Conservation (phyloP, 2,888 invertebrate genomes). For the Pandemis heparana region DNA sequence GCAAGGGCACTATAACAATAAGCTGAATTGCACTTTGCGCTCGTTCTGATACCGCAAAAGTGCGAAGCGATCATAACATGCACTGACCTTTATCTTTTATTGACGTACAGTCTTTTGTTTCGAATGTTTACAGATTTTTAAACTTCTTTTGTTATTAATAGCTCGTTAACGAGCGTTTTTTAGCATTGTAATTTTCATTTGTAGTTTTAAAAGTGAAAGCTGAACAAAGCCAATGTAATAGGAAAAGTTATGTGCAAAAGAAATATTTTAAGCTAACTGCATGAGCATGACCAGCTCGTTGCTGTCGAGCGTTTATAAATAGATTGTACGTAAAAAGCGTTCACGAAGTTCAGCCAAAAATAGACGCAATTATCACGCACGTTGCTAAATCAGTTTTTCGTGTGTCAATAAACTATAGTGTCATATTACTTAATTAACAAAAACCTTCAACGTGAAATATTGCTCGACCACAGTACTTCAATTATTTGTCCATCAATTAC, state of each 20-base stretch:
- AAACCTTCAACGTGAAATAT: constrained; percentile 8
- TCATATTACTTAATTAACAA: constrained; percentile 9
- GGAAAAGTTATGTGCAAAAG: neutral
- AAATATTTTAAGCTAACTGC: neutral
- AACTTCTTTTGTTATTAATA: constrained; percentile 2
- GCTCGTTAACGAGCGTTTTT: neutral
- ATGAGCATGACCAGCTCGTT: neutral
- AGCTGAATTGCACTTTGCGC: constrained; percentile 26
- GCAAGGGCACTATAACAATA: constrained; percentile 41
- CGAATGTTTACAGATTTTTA: constrained; percentile 15
- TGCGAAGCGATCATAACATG: constrained; percentile 26
- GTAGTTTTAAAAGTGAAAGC: neutral
- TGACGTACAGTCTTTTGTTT: constrained; percentile 18
- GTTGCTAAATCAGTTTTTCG: constrained; percentile 2
- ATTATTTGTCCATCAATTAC: constrained; percentile 52
- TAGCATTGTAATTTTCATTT: neutral
- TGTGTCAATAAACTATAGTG: neutral
- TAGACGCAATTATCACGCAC: constrained; percentile 1
- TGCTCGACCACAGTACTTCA: constrained; percentile 8
- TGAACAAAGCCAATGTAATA: neutral
- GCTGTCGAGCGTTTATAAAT: neutral
- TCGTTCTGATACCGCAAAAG: constrained; percentile 27
- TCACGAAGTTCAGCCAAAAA: neutral
- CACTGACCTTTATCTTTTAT: constrained; percentile 29
- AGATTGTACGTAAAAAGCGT: neutral